Percentiles rank a stretch among this genome's conserved stretches.
Evolutionary conservation across 2,888 invertebrate species (phyloP).

Genomic region (Aphrophora alni): DNA sequence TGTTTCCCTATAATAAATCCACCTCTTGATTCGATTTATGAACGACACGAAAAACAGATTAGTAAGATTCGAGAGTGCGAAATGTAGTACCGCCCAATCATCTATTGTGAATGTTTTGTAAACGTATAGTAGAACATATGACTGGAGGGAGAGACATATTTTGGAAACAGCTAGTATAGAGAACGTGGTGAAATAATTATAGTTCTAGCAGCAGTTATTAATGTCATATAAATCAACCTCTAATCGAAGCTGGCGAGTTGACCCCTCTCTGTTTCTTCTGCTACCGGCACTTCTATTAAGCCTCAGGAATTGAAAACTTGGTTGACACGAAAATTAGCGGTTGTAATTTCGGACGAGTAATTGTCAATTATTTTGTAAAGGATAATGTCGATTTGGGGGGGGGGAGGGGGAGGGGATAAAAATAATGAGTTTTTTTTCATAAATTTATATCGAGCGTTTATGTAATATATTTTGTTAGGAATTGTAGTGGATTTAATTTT

Average conservation of each 20-base stretch:
- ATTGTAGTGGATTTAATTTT: too few relatives aligned
- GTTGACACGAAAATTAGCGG: neutral
- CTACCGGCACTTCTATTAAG: neutral
- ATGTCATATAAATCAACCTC: neutral
- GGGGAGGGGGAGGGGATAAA: too few relatives aligned
- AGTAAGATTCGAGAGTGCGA: too few relatives aligned
- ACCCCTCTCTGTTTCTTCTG: too few relatives aligned
- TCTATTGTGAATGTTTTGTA: constrained; percentile 2
- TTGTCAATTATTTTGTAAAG: neutral
- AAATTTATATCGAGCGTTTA: too few relatives aligned
- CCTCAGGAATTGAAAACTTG: neutral
- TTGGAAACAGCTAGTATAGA: neutral
- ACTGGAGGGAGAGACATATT: neutral
- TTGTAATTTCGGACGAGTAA: neutral
- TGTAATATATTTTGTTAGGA: too few relatives aligned
- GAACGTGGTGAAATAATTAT: constrained; percentile 6
- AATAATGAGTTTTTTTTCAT: too few relatives aligned
- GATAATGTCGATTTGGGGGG: too few relatives aligned
- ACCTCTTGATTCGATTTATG: too few relatives aligned
- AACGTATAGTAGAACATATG: neutral
- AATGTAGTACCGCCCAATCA: too few relatives aligned
- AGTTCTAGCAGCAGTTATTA: neutral
- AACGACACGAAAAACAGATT: too few relatives aligned
- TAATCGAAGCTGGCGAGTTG: constrained; percentile 5
- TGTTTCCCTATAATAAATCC: too few relatives aligned